Evolutionary conservation across 2,888 invertebrate species (phyloP), one percentile per base, ranked within the genome.

Genomic region (Zelleria hepariella): DNA sequence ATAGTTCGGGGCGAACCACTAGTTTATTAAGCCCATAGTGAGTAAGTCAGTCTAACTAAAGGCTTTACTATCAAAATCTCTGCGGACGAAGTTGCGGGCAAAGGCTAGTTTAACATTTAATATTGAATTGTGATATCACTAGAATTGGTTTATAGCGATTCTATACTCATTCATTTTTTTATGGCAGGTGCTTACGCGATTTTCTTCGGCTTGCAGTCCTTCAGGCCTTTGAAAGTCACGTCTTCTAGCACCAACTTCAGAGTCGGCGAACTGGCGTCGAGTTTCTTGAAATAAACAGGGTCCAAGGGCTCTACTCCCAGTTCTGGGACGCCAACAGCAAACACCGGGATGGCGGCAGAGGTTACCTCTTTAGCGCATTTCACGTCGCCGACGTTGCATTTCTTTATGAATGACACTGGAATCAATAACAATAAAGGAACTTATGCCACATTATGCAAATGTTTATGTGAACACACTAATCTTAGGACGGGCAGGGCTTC

Each of bases 321-420:
- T 10, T 80, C 73, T 2, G 78, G 72, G 0, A 80, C 61, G 0
- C 83, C 82, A 1, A 49, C 58, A 0, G 69, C 71, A 27, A 83
- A 72, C 0, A 60, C 25, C 0, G 75, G 71, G 2, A 80, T 62
- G 1, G 67, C 59, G 0, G 58, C 65, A 59, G 69, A 68, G 0
- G 74, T 42, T 0, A 75, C 66, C n/a, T 75, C 66, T 42, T 70
- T 78, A 0, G 69, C 27, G 60, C 84, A 85, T 66, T 77, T 72
- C 0, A 64, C 18, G 62, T 85, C 84, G 0, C 69, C 69, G 6
- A 64, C 51, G 57, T 71, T 70, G 62, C 85, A 84, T 73, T 74
- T 78, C 56, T 62, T 71, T 8, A 72, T 68, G 49, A 69, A 71
- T 2, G 77, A 66, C n/a, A 66, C 78, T 80, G 66, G 6, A 68